These are phyloP conservation scores for Pipa parva DNA, from an alignment of 2,113 vertebrate species.

Conservation along the genomic window DNA sequence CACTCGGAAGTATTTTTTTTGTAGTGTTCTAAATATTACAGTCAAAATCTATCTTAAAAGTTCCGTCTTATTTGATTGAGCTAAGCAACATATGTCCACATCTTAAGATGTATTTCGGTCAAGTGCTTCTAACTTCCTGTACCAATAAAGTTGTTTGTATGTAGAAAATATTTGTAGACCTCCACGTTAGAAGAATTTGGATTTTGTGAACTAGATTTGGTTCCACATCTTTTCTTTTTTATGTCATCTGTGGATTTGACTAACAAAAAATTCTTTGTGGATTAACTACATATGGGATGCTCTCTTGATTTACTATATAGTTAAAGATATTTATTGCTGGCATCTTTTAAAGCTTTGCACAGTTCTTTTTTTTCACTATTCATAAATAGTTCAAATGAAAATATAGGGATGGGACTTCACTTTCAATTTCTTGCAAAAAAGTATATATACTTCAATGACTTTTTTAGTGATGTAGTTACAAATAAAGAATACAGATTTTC, in stretches of 20 bases:
- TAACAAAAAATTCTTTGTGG: neutral
- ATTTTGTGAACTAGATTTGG: neutral
- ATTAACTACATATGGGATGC: neutral
- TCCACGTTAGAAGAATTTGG: neutral
- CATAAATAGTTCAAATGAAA: neutral
- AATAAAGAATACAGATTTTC: too few relatives aligned
- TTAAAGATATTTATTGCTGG: slow-evolving; percentile 6
- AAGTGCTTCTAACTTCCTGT: too few relatives aligned
- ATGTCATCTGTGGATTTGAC: slow-evolving; percentile 6
- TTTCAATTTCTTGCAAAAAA: neutral
- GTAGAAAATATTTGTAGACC: too few relatives aligned
- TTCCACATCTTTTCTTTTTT: slow-evolving; percentile 15
- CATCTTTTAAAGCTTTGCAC: neutral
- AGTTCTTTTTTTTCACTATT: slow-evolving; percentile 7
- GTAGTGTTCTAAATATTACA: too few relatives aligned
- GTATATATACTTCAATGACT: too few relatives aligned
- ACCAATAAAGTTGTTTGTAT: too few relatives aligned
- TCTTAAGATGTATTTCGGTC: too few relatives aligned
- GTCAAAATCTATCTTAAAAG: too few relatives aligned
- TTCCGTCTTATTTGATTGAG: too few relatives aligned
- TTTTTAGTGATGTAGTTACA: too few relatives aligned
- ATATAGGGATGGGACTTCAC: neutral
- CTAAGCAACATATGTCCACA: too few relatives aligned
- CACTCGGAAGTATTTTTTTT: too few relatives aligned
- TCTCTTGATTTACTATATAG: neutral